Base-by-base conservation (phyloP, 2,888 invertebrate species). In the Mesorhabditis belari region DNA sequence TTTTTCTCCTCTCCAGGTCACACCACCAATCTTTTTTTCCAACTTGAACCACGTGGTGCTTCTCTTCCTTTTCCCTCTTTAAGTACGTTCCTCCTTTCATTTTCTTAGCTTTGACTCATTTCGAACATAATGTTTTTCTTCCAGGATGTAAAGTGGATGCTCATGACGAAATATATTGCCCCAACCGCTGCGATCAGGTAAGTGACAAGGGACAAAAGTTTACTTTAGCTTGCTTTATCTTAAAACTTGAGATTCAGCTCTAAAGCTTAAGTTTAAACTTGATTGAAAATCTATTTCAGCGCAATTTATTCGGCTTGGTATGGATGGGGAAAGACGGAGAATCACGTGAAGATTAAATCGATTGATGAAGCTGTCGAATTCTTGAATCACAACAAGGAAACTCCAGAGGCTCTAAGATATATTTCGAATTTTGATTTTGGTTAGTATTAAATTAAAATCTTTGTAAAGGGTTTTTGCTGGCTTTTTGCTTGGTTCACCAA, bases 341-440 rank as follows among this genome's bases (percentile, higher is more conserved):
- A 64, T n/a, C 62, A 65, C 44, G 62, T 63, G 50, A 64, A 61
- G 35, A 64, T 72, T 26, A 19, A 54, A 6, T 62, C 66, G 3
- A 60, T 73, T 6, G 69, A 69, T n/a, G 64, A 69, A 21, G 73
- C 73, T 3, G 64, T 73, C 6, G 56, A 61, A n/a, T 60, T 60
- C 19, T 55, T 73, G 26, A 73, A 73, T 64, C 58, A 60, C 17
- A 67, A 69, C 57, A 52, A 57, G 44, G 64, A 67, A 28, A 64
- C 65, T 0, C 58, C 61, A 6, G 70, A 72, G 35, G 70, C 72
- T 12, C 49, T 69, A 17, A 53, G 65, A n/a, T 72, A 62, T 27
- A 64, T 72, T 12, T 61, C 65, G 26, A 57, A 61, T 6, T 58
- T 27, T 25, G 61, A 63, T 28, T 57, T 64, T 44, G 62, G 73